Percentiles rank a stretch among this genome's conserved stretches.
Conservation (phyloP, 2,888 invertebrate genomes). For the Xylocampa areola region DNA sequence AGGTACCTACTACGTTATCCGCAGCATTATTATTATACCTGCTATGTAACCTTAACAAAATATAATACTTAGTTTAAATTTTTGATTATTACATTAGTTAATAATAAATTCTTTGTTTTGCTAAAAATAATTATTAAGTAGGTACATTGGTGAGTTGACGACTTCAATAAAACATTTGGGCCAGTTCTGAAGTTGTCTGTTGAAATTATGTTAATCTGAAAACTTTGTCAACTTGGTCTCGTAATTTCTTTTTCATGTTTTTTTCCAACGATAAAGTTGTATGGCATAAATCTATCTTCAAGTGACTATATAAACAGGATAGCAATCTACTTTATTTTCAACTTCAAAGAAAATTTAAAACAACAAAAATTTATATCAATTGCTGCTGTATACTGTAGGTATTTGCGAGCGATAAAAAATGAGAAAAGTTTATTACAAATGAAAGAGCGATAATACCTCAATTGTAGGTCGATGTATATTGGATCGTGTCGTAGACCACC, state of each 20-base stretch:
- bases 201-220: constrained; percentile 38
- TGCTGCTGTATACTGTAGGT: constrained; percentile 15
- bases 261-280: not conserved
- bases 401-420: constrained; percentile 36
- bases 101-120: too few species aligned
- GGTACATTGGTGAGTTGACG: not conserved
- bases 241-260: constrained; percentile 34
- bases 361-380: not conserved
- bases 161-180: not conserved
- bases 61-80: too few species aligned
- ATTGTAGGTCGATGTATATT: constrained; percentile 43
- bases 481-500: constrained; percentile 13
- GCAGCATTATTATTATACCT: too few species aligned
- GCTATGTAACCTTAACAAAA: too few species aligned
- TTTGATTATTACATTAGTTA: too few species aligned
- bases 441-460: constrained; percentile 43
- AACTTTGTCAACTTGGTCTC: constrained; percentile 27
- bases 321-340: too few species aligned
- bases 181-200: constrained; percentile 16
- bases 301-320: not conserved
- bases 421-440: constrained; percentile 35
- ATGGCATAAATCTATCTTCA: not conserved
- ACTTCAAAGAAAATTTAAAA: not conserved
- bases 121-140: too few species aligned
- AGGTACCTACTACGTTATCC: too few species aligned